These are phyloP conservation scores for Drymodes brunneopygia DNA, from an alignment of 2,113 vertebrate genomes.

Conservation along the genomic window DNA sequence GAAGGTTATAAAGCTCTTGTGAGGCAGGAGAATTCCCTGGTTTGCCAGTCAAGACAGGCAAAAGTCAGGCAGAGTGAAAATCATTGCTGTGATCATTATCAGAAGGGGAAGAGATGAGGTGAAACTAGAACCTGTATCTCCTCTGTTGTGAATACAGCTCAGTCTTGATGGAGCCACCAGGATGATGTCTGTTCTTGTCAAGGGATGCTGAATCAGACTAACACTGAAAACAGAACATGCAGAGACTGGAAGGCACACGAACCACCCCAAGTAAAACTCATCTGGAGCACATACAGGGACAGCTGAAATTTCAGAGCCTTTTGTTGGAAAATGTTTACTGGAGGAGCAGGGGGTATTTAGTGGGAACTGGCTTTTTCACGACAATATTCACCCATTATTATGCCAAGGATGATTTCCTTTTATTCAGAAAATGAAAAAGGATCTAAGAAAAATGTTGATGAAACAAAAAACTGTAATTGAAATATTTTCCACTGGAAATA, in stretches of 20 bases:
- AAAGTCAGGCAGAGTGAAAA: neutral
- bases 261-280: neutral
- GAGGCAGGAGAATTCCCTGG: neutral
- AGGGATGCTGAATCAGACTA: neutral
- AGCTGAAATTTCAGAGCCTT: constrained; percentile 31
- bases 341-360: neutral
- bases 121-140: neutral
- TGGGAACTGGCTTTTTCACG: neutral
- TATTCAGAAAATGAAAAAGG: constrained; percentile 33
- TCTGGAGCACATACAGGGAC: neutral
- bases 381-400: constrained; percentile 5
- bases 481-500: constrained; percentile 49
- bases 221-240: neutral
- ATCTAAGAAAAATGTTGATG: constrained; percentile 35
- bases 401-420: constrained; percentile 3
- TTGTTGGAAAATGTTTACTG: constrained; percentile 29
- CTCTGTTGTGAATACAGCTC: neutral
- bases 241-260: neutral
- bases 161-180: neutral
- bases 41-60: neutral
- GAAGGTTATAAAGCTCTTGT: neutral
- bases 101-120: neutral
- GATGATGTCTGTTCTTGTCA: neutral
- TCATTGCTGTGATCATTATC: neutral
- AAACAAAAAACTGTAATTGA: neutral